Conservation (phyloP, 2,797 vertebrate genomes). For the Notolepis coatsorum region DNA sequence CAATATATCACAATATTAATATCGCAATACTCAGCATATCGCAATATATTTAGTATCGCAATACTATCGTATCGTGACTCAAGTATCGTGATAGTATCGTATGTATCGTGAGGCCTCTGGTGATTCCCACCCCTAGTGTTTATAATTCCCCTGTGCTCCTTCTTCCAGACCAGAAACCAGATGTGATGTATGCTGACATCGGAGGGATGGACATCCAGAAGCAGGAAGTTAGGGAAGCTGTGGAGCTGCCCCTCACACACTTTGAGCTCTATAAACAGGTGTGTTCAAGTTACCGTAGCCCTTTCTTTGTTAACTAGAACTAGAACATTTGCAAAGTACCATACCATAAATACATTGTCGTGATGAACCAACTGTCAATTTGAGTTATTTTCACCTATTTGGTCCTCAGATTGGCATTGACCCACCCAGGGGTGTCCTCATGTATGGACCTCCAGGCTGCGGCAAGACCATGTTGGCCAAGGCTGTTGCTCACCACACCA, state of each 20-base stretch:
- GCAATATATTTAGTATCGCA: no score
- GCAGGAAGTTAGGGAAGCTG: slow-evolving; percentile 95
- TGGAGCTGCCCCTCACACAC: slow-evolving; percentile 96
- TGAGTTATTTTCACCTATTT: background rate
- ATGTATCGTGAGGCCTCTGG: no score
- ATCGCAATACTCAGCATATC: no score
- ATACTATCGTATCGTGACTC: no score
- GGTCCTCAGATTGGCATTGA: slow-evolving; percentile 91
- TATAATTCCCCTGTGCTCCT: background rate
- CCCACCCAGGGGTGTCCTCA: slow-evolving; percentile 92
- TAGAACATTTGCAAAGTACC: no score
- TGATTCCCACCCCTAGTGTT: no score
- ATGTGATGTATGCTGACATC: slow-evolving; percentile 95
- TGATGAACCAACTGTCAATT: background rate
- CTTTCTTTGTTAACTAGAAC: no score
- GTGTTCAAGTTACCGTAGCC: slow-evolving; percentile 1
- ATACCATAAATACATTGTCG: no score
- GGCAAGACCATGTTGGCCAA: slow-evolving; percentile 97
- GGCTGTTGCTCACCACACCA: slow-evolving; percentile 95
- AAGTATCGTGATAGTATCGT: no score
- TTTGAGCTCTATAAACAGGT: slow-evolving; percentile 99
- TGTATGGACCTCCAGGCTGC: slow-evolving; percentile 95
- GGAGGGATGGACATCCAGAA: slow-evolving; percentile 99
- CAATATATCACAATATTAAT: no score
- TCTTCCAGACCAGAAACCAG: slow-evolving; percentile 92